Evolutionary conservation across 2,113 vertebrate species (phyloP).

Genomic region (Acanthochromis polyacanthus): DNA sequence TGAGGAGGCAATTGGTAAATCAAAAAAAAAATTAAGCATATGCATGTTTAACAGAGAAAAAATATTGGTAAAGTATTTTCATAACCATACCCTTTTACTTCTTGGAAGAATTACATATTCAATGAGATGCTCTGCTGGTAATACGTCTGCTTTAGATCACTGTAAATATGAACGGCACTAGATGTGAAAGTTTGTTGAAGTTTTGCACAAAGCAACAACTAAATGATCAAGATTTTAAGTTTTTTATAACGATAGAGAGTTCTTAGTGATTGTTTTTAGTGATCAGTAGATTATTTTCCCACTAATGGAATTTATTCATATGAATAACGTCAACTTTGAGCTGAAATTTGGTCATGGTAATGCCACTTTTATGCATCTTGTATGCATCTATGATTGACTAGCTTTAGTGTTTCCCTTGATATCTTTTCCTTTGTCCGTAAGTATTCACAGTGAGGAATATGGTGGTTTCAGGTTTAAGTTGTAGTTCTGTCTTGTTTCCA

Average conservation of each 20-base stretch:
- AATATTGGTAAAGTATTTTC: background rate
- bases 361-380: background rate
- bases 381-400: background rate
- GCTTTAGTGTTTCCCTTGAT: background rate
- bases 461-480: conserved; percentile 38
- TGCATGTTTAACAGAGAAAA: background rate
- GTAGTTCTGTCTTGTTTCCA: conserved; percentile 47
- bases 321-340: background rate
- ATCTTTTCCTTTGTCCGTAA: conserved; percentile 1
- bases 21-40: background rate
- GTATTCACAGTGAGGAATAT: conserved; percentile 29
- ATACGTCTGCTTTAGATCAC: background rate
- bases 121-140: background rate
- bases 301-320: background rate
- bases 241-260: background rate
- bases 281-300: background rate
- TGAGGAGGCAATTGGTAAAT: conserved; percentile 94
- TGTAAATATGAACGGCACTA: conserved; percentile 12
- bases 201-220: background rate
- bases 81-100: background rate
- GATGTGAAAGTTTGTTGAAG: background rate
- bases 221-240: background rate
- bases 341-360: background rate
- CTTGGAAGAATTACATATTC: background rate
- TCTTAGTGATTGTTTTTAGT: background rate